Percentiles rank a stretch among this genome's conserved stretches.
Evolutionary conservation across 37 sponge, comb jelly and placozoan genomes (phyloP).

Genomic region (Beroe forskalii): DNA sequence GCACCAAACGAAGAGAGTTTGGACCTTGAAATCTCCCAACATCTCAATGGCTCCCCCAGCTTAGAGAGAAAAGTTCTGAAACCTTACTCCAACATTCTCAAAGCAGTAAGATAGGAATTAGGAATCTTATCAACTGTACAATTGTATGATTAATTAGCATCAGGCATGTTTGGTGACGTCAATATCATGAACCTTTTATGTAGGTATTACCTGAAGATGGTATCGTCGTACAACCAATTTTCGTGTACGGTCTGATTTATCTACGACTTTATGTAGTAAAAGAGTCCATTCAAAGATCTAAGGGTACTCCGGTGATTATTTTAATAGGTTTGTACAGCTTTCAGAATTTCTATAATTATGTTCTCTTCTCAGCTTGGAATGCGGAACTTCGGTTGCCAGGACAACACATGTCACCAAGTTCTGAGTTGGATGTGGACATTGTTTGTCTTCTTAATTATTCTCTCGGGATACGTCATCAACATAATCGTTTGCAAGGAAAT

Average conservation of each 20-base stretch:
- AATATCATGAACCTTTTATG: not conserved
- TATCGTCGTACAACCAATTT: too few relatives aligned
- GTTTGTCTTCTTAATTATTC: not conserved
- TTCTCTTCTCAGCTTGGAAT: constrained; percentile 56
- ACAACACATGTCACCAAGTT: not conserved
- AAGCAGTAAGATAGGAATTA: not conserved
- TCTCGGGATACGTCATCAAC: constrained; percentile 21
- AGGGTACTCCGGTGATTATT: too few relatives aligned
- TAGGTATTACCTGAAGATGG: too few relatives aligned
- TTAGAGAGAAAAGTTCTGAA: constrained; percentile 3
- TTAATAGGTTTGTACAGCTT: not conserved
- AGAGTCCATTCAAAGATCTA: too few relatives aligned
- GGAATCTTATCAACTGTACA: too few relatives aligned
- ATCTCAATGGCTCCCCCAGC: not conserved
- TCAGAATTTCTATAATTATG: too few relatives aligned
- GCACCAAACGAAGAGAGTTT: not conserved
- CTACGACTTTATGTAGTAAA: too few relatives aligned
- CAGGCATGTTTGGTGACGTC: not conserved
- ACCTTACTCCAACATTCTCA: constrained; percentile 16
- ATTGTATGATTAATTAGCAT: too few relatives aligned
- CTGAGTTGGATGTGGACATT: constrained; percentile 9
- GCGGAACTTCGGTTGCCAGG: constrained; percentile 46
- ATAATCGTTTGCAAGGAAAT: constrained; percentile 2
- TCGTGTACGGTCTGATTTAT: too few relatives aligned
- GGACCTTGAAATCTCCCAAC: not conserved